A percentile compares a stretch with the other conserved stretches of the same genome.
These are phyloP conservation scores for Phaenicophaeus curvirostris DNA, from an alignment of 2,797 vertebrate genomes.

Conservation along the genomic window DNA sequence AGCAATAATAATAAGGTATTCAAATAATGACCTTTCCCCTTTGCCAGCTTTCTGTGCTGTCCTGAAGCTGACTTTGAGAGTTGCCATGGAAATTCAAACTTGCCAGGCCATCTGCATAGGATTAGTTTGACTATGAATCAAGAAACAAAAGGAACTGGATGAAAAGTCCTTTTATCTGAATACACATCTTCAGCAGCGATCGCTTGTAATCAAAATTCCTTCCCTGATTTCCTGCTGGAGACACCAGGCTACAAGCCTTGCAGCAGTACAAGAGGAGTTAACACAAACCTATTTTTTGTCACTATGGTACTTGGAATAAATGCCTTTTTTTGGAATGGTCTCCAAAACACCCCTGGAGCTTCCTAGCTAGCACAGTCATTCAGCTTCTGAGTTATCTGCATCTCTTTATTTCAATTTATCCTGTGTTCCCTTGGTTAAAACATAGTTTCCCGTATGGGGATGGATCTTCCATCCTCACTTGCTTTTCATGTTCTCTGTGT, in stretches of 20 bases:
- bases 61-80: background rate
- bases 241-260: background rate
- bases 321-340: background rate
- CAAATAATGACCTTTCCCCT: slow-evolving; percentile 46
- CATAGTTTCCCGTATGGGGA: background rate
- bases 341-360: background rate
- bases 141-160: slow-evolving; percentile 39
- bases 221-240: slow-evolving; percentile 1
- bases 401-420: background rate
- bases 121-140: slow-evolving; percentile 11
- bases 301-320: slow-evolving; percentile 20
- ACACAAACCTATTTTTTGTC: background rate
- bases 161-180: slow-evolving; percentile 40
- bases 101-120: background rate
- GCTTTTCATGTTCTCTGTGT: background rate
- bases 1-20: slow-evolving; percentile 5
- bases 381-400: background rate
- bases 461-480: background rate
- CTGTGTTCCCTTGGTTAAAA: background rate
- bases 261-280: background rate
- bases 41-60: slow-evolving; percentile 24
- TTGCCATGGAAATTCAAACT: slow-evolving; percentile 43
- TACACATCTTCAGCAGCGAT: slow-evolving; percentile 40
- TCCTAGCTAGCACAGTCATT: background rate
- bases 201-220: slow-evolving; percentile 40